Evolutionary conservation across 2,113 vertebrate species (phyloP).

Genomic region (Butorides virescens): DNA sequence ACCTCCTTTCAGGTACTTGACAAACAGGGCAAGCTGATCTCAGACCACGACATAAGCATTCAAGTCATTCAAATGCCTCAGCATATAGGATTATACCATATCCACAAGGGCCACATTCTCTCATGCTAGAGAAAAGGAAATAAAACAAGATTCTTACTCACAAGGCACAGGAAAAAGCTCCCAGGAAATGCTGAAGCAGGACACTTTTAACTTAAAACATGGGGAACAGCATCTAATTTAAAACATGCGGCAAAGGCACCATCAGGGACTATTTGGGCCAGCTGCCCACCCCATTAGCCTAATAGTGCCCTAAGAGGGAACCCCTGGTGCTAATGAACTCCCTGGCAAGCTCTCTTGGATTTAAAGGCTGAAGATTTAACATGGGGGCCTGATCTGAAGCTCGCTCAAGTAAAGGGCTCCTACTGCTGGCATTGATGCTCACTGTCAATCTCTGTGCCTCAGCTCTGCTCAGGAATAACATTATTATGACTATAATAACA

Average conservation of each 20-base stretch:
- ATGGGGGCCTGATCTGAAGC: background rate
- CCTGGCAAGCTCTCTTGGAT: background rate
- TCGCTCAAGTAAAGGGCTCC: background rate
- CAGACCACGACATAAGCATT: background rate
- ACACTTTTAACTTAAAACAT: background rate
- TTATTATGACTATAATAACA: background rate
- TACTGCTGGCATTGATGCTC: background rate
- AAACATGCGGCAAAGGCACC: too few relatives aligned
- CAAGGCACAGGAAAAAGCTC: background rate
- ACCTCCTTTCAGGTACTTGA: background rate
- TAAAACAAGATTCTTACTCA: background rate
- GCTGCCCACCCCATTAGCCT: background rate
- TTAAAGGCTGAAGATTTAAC: background rate
- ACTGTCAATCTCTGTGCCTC: background rate
- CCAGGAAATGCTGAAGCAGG: background rate
- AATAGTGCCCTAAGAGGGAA: background rate
- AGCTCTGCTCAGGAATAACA: background rate
- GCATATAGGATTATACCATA: background rate
- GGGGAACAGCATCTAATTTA: accelerated
- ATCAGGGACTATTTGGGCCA: background rate
- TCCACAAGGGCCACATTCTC: accelerated
- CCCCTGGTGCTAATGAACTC: background rate
- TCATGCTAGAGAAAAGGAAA: background rate
- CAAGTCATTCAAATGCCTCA: background rate
- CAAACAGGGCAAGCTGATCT: background rate